Conservation (phyloP, 2,113 vertebrate species). For the Erythrocebus patas region DNA sequence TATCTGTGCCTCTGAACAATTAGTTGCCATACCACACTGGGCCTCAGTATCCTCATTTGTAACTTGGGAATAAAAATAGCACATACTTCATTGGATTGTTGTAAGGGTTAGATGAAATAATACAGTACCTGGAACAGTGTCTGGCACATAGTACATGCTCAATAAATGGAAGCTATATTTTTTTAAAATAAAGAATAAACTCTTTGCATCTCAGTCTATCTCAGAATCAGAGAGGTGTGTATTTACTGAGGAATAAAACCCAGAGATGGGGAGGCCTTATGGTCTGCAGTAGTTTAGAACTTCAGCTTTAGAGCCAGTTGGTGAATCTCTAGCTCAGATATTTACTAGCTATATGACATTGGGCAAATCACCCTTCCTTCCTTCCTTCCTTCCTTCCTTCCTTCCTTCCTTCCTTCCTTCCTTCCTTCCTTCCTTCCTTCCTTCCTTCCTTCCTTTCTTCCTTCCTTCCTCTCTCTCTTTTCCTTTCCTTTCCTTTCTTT, state of each 20-base stretch:
- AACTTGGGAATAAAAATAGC: constrained; percentile 12
- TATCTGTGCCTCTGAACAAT: background rate
- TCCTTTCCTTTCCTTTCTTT: no score
- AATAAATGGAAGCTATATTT: constrained; percentile 24
- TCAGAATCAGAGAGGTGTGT: background rate
- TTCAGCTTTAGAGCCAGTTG: constrained; percentile 20
- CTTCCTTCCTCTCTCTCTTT: no score
- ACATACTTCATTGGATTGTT: background rate
- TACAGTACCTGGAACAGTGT: background rate
- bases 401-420: no score
- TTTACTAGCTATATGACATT: background rate
- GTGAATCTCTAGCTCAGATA: background rate
- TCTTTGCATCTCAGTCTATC: background rate
- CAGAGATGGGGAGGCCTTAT: background rate
- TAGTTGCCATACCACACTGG: background rate
- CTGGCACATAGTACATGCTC: background rate
- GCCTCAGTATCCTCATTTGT: background rate
- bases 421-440: no score
- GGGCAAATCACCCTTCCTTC: background rate
- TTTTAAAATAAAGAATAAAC: background rate
- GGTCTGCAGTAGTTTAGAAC: background rate
- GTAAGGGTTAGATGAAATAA: constrained; percentile 16
- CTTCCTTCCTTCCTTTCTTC: no score
- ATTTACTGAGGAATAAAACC: constrained; percentile 28
- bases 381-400: no score